Percentiles rank a stretch among this genome's conserved stretches.
These are phyloP conservation scores for Xiphophorus birchmanni DNA, from an alignment of 2,797 vertebrate species.

Conservation along the genomic window DNA sequence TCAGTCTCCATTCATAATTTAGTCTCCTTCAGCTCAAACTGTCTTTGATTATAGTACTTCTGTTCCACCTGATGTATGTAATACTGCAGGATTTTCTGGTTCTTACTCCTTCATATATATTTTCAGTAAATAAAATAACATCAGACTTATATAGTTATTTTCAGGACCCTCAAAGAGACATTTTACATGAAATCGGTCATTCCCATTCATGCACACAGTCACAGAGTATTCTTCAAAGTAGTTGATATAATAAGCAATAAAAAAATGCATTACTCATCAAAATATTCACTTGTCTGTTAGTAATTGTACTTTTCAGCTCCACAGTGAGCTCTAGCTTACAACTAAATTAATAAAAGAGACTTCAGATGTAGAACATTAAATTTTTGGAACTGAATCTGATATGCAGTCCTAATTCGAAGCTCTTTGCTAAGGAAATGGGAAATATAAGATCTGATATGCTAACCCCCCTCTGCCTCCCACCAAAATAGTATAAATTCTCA, in stretches of 20 bases:
- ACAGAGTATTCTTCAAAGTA: too few species aligned
- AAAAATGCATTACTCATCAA: neutral
- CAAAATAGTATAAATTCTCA: neutral
- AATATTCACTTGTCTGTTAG: neutral
- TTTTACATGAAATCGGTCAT: too few species aligned
- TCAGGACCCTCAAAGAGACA: too few species aligned
- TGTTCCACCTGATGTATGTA: neutral
- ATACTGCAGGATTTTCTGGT: neutral
- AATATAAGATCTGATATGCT: neutral
- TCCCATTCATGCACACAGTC: too few species aligned
- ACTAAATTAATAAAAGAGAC: neutral
- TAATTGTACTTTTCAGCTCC: neutral
- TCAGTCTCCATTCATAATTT: neutral
- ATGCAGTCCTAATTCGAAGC: neutral
- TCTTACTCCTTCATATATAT: neutral
- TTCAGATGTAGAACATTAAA: neutral
- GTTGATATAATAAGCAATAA: neutral
- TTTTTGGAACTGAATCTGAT: neutral
- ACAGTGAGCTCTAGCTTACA: neutral
- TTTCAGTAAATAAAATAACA: neutral
- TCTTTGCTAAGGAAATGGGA: neutral
- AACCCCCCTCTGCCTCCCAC: neutral
- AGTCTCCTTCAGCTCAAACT: neutral
- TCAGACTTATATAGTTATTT: too few species aligned
- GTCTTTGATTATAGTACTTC: neutral